phyloP scores from a whole-genome alignment of 2,888 invertebrate species.

The Drosophila glabriapex region DNA sequence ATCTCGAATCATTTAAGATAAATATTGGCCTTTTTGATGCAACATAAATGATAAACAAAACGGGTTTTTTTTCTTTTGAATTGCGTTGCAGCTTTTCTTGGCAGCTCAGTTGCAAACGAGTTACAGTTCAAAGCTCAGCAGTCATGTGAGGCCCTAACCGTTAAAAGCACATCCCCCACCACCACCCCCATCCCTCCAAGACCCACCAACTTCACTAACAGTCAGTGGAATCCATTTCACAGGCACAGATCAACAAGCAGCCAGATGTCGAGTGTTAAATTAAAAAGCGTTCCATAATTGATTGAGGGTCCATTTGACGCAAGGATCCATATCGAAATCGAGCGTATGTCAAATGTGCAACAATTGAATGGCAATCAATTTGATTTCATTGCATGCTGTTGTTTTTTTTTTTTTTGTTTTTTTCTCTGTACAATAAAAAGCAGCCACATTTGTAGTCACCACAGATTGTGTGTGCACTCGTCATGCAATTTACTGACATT shows the following conservation, averaged over 20 bases:
- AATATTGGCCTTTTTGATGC: slow-evolving; percentile 12
- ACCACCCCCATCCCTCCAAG: not conserved
- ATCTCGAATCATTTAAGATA: slow-evolving; percentile 18
- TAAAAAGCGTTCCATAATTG: slow-evolving; percentile 37
- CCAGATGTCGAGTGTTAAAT: slow-evolving; percentile 7
- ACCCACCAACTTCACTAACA: slow-evolving; percentile 41
- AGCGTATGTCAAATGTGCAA: slow-evolving; percentile 20
- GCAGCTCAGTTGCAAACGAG: slow-evolving; percentile 39
- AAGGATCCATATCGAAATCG: slow-evolving; percentile 11
- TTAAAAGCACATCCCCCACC: slow-evolving; percentile 1
- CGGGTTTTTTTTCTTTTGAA: slow-evolving; percentile 23
- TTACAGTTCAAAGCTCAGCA: slow-evolving; percentile 60
- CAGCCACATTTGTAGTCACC: slow-evolving; percentile 32
- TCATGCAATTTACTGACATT: slow-evolving; percentile 53
- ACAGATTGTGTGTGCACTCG: slow-evolving; percentile 21
- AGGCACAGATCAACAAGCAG: slow-evolving; percentile 2
- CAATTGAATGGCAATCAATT: slow-evolving; percentile 66
- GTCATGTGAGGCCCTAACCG: slow-evolving; percentile 33
- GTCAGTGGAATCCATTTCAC: slow-evolving; percentile 28
- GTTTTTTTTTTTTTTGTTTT: not conserved
- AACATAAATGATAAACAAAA: slow-evolving; percentile 21
- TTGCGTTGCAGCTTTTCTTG: slow-evolving; percentile 14
- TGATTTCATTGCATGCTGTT: slow-evolving; percentile 17
- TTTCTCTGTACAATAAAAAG: slow-evolving; percentile 9
- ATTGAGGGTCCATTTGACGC: slow-evolving; percentile 27